Base-by-base conservation (phyloP, 2,888 invertebrate species). In the Phoenoteleia sp. region DNA sequence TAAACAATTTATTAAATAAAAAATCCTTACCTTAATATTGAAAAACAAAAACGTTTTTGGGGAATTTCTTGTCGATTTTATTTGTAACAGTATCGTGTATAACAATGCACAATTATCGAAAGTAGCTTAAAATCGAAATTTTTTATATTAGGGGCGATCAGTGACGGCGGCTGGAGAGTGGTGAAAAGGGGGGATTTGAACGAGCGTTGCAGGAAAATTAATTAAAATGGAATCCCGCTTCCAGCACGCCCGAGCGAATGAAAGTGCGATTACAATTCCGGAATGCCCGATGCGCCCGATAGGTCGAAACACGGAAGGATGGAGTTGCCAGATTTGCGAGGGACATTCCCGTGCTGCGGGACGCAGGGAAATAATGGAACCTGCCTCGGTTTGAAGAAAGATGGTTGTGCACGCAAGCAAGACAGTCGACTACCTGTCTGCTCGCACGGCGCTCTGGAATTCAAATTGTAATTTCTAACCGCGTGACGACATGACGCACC, bases 381-480 rank as follows among this genome's bases (percentile, higher is more conserved):
- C 82, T 72, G 74, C 80, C 77, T 62, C 21, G 19, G 45, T 62
- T 76, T 71, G 52, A 87, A 86, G 88, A 84, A 85, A 85, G 75
- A 72, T 42, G 39, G 62, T 52, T 29, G 47, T 13, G 42, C 66
- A 84, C 64, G 67, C 45, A 49, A 62, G 76, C 39, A 80, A 67
- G 74, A 42, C 64, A 49, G 27, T 47, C 25, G 42, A 66, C 76
- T 76, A 58, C 81, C 81, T 71, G 64, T 84, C 84, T 71, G 72
- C 84, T 85, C 74, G 66, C 79, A 67, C 71, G 86, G 85, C 80
- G 87, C 90, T 88, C 79, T 87, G 92, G 92, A 93, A 92, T 92
- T 91, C 91, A 92, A 92, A 92, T 91, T 90, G 91, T 92, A 91
- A 92, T 92, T 91, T 92, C 91, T 91, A 90, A 92, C 91, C 90